Evolutionary conservation across 1,140 invertebrate genomes (phyloP).

Genomic region (Drosophila tropicalis): DNA sequence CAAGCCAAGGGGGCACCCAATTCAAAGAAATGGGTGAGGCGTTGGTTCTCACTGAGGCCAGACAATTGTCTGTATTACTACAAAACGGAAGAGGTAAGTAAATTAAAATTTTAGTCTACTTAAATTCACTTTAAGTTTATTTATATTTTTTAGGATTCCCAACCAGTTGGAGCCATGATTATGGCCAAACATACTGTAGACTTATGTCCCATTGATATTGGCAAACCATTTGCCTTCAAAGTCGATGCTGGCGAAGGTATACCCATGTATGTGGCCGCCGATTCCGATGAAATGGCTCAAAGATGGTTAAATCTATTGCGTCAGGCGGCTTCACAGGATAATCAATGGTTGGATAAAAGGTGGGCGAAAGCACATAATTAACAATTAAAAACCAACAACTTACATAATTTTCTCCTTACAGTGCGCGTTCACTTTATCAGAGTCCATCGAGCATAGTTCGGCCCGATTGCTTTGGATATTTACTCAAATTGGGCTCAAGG

Average conservation of each 20-base stretch:
- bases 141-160: constrained; percentile 87
- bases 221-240: constrained; percentile 87
- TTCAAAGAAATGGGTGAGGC: constrained; percentile 90
- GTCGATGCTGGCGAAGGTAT: constrained; percentile 91
- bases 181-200: constrained; percentile 92
- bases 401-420: constrained; percentile 48
- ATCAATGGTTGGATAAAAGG: constrained; percentile 90
- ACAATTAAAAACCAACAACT: too few species aligned
- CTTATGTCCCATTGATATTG: constrained; percentile 65
- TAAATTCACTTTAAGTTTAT: background rate
- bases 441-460: constrained; percentile 89
- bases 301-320: constrained; percentile 91
- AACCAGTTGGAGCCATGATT: constrained; percentile 95
- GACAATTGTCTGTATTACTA: constrained; percentile 98
- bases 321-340: constrained; percentile 86
- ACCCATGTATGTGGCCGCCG: constrained; percentile 91
- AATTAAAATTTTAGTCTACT: background rate
- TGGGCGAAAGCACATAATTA: too few species aligned
- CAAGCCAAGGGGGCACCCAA: constrained; percentile 84
- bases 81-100: constrained; percentile 92
- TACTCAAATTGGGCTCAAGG: constrained; percentile 91
- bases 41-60: constrained; percentile 95
- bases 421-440: constrained; percentile 87
- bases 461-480: constrained; percentile 95
- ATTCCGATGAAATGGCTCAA: constrained; percentile 89